Conservation (phyloP, 1,140 invertebrate species). For the Homarus americanus region DNA sequence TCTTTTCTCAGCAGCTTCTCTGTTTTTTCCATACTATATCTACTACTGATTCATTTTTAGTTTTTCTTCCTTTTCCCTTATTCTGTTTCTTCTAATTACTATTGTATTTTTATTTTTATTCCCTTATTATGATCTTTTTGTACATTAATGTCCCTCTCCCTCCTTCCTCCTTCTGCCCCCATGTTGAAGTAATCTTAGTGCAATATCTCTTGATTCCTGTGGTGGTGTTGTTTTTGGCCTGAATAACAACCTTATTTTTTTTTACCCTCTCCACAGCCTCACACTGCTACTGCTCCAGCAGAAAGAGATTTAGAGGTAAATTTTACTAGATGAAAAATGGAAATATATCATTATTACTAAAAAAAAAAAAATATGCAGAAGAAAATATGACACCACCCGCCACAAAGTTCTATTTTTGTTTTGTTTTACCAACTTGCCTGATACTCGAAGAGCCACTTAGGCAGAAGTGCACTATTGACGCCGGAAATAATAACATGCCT, state of each 20-base stretch:
- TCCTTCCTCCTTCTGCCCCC: too few species aligned
- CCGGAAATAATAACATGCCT: conserved; percentile 34
- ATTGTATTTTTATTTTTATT: conserved; percentile 9
- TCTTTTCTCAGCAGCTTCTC: not conserved
- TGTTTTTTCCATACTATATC: not conserved
- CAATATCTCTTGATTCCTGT: conserved; percentile 60
- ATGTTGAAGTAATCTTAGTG: conserved; percentile 42
- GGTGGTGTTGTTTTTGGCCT: conserved; percentile 48
- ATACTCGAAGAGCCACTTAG: conserved; percentile 20
- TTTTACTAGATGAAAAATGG: conserved; percentile 46
- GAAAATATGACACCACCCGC: conserved; percentile 8
- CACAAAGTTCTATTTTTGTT: conserved; percentile 23
- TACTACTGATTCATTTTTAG: not conserved
- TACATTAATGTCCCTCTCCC: too few species aligned
- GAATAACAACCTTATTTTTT: conserved; percentile 58
- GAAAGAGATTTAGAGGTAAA: conserved; percentile 72
- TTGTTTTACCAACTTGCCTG: conserved; percentile 33
- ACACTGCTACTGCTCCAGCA: conserved; percentile 63
- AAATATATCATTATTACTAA: conserved; percentile 38
- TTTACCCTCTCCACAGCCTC: conserved; percentile 72
- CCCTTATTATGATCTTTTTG: too few species aligned
- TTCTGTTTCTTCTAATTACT: not conserved
- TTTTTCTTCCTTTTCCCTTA: not conserved
- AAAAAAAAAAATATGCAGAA: conserved; percentile 35
- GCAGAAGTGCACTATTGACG: conserved; percentile 38